Conservation (phyloP, 2,797 vertebrate species). For the Pachyuromys duprasi region DNA sequence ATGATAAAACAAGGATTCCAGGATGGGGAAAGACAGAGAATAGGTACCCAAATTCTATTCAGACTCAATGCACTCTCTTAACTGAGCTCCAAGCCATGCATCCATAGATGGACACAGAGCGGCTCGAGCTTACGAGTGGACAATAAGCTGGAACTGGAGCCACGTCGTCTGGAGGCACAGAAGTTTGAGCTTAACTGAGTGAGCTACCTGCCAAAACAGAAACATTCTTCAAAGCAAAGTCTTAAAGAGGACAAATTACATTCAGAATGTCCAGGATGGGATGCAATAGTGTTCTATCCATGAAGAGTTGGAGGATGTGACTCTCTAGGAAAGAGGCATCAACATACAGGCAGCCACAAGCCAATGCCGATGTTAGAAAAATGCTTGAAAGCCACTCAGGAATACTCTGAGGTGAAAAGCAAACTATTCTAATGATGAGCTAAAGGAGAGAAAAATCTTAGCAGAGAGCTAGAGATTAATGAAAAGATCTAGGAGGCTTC, state of each 20-base stretch:
- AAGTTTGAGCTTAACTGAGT: background rate
- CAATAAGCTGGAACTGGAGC: background rate
- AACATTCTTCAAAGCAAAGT: constrained; percentile 2
- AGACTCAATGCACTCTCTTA: background rate
- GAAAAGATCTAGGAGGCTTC: background rate
- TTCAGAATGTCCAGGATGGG: background rate
- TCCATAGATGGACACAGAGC: background rate
- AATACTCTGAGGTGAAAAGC: background rate
- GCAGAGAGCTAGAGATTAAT: background rate
- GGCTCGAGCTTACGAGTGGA: background rate
- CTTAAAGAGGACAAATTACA: constrained; percentile 6
- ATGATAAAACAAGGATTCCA: background rate
- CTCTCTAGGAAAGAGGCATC: background rate
- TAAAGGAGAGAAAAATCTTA: constrained; percentile 39
- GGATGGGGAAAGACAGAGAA: background rate
- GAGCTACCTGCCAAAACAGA: constrained; percentile 12
- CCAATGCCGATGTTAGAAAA: background rate
- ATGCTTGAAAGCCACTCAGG: background rate
- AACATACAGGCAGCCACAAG: background rate
- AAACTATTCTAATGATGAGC: background rate
- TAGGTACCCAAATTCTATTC: background rate
- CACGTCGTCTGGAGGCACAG: background rate
- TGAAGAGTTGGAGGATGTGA: background rate
- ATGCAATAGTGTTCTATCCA: background rate
- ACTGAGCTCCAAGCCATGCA: background rate